Evolutionary conservation across 2,888 invertebrate genomes (phyloP).

Genomic region (Acronicta leporina): DNA sequence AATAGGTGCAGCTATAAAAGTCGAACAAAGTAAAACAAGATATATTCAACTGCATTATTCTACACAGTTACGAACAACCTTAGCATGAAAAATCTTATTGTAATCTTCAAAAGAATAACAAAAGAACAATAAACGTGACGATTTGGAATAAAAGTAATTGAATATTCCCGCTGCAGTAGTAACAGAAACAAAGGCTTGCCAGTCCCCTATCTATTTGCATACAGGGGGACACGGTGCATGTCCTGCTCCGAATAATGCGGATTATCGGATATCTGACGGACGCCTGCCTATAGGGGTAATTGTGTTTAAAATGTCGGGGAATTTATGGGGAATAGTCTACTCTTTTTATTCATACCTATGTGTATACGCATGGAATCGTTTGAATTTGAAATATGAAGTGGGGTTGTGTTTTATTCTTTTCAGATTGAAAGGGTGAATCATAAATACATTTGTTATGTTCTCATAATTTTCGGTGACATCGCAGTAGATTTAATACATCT

Average conservation of each 20-base stretch:
- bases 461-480: slow-evolving; percentile 19
- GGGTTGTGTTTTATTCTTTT: slow-evolving; percentile 27
- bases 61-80: slow-evolving; percentile 7
- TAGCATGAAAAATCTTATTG: slow-evolving; percentile 24
- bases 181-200: slow-evolving; percentile 53
- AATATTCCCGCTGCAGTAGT: slow-evolving; percentile 38
- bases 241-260: slow-evolving; percentile 51
- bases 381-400: slow-evolving; percentile 24
- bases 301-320: slow-evolving; percentile 52
- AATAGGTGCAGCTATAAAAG: too few species aligned
- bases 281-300: slow-evolving; percentile 50
- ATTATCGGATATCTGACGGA: slow-evolving; percentile 55
- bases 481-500: slow-evolving; percentile 4
- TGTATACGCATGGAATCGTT: slow-evolving; percentile 16
- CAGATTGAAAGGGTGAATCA: slow-evolving; percentile 16
- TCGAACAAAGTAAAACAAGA: slow-evolving; percentile 8
- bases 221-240: slow-evolving; percentile 53
- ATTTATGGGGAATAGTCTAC: slow-evolving; percentile 22
- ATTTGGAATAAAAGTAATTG: slow-evolving; percentile 52
- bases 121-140: slow-evolving; percentile 50
- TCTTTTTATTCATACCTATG: slow-evolving; percentile 10
- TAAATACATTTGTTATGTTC: slow-evolving; percentile 6
- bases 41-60: slow-evolving; percentile 8
- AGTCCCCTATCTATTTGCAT: slow-evolving; percentile 70
- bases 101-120: slow-evolving; percentile 29